Evolutionary conservation across 2,888 invertebrate species (phyloP), one percentile per base, ranked within the genome.

Genomic region (Dendrolimus houi): DNA sequence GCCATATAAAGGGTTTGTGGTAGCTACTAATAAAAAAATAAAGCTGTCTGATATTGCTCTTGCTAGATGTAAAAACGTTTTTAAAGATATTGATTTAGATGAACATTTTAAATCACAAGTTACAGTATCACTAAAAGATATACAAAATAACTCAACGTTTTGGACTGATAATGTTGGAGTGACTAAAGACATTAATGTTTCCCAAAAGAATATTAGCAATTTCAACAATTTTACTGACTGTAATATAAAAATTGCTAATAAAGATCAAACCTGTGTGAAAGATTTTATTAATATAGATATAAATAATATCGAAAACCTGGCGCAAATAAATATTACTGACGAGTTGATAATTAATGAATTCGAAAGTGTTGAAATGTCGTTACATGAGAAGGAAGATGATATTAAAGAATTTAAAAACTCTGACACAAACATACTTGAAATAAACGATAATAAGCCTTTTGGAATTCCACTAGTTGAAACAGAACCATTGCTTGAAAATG

Each of bases 11-110:
- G 86, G 84, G 55, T 87, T 87, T 64, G 70, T 67, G 59, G 79
- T 82, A 52, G 85, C 84, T 7, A 80, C 76, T 63, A 59, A 59
- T 13, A 84, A 82, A 68, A 69, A 63, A 29, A 75, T 87, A 9
- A 62, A 68, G 59, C 60, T 84, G 8, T 77, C 79, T 29, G 70
- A 75, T 29, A 64, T 66, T 58, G 72, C 79, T 9, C 56, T 72
- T 17, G 59, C 61, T 2, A 67, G 60, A 60, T 68, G 71, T 41
- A 72, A 71, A 64, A 66, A 65, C 52, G 59, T 82, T 40, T 74
- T 74, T 41, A 63, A 68, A 61, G 70, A 75, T 65, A 67, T 74
- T 56, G 61, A 72, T 54, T 13, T 64, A 13, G 59, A 63, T 52
- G 59, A 66, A 53, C 55, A 47, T 12, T 52, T 47, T 29, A 9